phyloP scores from a whole-genome alignment of 2,888 invertebrate species.

The Sepioteuthis lessoniana region DNA sequence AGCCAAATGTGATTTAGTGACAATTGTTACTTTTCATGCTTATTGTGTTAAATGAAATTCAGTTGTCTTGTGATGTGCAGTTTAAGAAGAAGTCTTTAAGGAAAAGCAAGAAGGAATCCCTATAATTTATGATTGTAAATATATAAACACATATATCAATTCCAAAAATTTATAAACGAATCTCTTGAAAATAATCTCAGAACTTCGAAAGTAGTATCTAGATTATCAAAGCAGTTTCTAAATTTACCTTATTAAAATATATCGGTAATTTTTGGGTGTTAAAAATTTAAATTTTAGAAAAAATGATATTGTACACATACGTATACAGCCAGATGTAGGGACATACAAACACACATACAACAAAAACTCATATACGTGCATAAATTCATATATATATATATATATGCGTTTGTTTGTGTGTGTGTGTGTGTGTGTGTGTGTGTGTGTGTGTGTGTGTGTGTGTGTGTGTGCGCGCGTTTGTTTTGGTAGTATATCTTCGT shows the following conservation, averaged over 20 bases:
- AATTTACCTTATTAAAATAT: not conserved
- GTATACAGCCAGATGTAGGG: not conserved
- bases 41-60: slow-evolving; percentile 5
- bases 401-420: too few species aligned
- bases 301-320: not conserved
- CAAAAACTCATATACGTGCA: too few species aligned
- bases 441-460: too few species aligned
- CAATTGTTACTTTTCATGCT: not conserved
- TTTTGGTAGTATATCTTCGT: too few species aligned
- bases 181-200: not conserved
- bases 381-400: too few species aligned
- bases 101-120: not conserved
- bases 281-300: not conserved
- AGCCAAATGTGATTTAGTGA: not conserved
- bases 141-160: not conserved
- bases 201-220: not conserved
- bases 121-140: not conserved
- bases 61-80: not conserved
- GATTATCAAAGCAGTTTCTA: too few species aligned
- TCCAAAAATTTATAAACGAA: not conserved
- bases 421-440: too few species aligned
- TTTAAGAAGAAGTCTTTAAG: not conserved
- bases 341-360: too few species aligned
- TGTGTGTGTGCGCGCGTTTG: too few species aligned
- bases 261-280: slow-evolving; percentile 1